These are phyloP conservation scores for Ceratosolen fusciceps DNA, from an alignment of 1,140 invertebrate genomes.

Conservation along the genomic window DNA sequence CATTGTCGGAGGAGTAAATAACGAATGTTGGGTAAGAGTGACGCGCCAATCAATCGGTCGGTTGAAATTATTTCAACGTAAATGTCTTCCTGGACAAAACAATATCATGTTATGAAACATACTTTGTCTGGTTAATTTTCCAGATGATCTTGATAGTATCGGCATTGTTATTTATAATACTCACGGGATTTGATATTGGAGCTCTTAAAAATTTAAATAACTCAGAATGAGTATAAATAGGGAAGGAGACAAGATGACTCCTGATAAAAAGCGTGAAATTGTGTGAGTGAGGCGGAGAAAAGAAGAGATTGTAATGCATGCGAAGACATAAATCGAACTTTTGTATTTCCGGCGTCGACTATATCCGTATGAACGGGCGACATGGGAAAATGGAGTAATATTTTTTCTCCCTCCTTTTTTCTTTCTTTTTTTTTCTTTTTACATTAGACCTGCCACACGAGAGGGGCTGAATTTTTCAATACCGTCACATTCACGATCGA, in stretches of 20 bases:
- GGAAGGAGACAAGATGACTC: background rate
- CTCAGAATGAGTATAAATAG: background rate
- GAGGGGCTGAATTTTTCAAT: constrained; percentile 29
- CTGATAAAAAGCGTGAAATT: constrained; percentile 38
- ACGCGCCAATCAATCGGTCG: too few relatives aligned
- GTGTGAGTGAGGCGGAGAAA: constrained; percentile 47
- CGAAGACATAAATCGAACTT: constrained; percentile 67
- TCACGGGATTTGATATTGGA: background rate
- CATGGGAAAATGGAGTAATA: constrained; percentile 28
- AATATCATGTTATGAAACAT: too few relatives aligned
- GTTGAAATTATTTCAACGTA: too few relatives aligned
- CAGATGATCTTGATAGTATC: too few relatives aligned
- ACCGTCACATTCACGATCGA: constrained; percentile 27
- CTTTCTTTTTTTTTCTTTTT: background rate
- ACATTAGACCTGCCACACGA: background rate
- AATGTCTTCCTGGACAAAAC: too few relatives aligned
- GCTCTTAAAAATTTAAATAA: constrained; percentile 19
- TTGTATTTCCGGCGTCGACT: constrained; percentile 67
- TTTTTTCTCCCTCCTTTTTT: background rate
- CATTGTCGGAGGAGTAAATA: too few relatives aligned
- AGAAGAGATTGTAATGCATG: constrained; percentile 54
- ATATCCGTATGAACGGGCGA: constrained; percentile 41
- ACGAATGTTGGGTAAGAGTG: too few relatives aligned
- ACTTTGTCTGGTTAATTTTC: too few relatives aligned
- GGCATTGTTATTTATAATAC: too few relatives aligned